Conservation (phyloP, 1,140 invertebrate genomes). For the Listronotus bonariensis region DNA sequence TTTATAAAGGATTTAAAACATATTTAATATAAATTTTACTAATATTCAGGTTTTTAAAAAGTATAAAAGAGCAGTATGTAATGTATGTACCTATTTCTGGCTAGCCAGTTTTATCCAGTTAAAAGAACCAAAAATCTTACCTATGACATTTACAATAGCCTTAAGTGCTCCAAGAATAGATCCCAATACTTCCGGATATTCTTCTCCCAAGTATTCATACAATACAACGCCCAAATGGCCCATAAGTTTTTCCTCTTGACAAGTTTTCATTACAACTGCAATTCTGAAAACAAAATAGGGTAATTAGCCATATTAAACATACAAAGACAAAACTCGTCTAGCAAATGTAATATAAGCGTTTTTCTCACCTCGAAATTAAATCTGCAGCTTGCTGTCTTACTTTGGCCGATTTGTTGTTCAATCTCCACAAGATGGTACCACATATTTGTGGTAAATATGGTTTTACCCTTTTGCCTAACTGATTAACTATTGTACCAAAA, state of each 20-base stretch:
- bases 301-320: background rate
- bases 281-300: conserved; percentile 65
- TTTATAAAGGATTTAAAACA: too few relatives aligned
- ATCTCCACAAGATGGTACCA: conserved; percentile 98
- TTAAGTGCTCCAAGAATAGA: conserved; percentile 98
- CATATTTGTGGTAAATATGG: conserved; percentile 99
- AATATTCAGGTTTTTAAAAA: too few relatives aligned
- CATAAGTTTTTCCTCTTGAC: conserved; percentile 99
- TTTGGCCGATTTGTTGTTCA: conserved; percentile 99
- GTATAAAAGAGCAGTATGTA: too few relatives aligned
- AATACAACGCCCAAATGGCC: conserved; percentile 99
- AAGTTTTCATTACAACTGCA: conserved; percentile 99
- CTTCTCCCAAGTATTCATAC: conserved; percentile 99
- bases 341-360: too few relatives aligned
- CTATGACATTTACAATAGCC: conserved; percentile 99
- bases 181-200: conserved; percentile 98
- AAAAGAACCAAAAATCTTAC: conserved; percentile 51
- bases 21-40: too few relatives aligned
- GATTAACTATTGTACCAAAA: conserved; percentile 98
- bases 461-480: conserved; percentile 95
- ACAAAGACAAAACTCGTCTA: too few relatives aligned
- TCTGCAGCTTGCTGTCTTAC: conserved; percentile 99
- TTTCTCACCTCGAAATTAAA: conserved; percentile 76
- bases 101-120: too few relatives aligned
- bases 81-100: too few relatives aligned